Percentiles rank a stretch among this genome's conserved stretches.
phyloP scores from a whole-genome alignment of 2,113 vertebrate genomes.

The Canis aureus region DNA sequence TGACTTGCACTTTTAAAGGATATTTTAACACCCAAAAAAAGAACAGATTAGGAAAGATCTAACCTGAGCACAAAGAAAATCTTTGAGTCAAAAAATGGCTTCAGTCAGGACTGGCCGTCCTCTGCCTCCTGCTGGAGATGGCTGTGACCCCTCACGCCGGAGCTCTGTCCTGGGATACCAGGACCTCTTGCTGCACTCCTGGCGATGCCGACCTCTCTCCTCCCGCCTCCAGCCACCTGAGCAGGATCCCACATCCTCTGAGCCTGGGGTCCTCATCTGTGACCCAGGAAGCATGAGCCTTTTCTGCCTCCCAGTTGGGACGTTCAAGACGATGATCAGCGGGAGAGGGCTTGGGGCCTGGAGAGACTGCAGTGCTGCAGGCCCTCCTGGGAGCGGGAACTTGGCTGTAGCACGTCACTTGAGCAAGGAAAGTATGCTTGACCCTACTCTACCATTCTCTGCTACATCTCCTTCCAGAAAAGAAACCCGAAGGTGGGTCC shows the following conservation, averaged over 20 bases:
- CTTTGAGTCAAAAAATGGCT: accelerated
- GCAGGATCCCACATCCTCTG: not conserved
- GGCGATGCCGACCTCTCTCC: too few species aligned
- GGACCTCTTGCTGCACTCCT: not conserved
- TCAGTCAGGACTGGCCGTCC: accelerated
- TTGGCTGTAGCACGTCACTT: accelerated
- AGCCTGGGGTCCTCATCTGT: too few species aligned
- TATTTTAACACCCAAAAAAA: not conserved
- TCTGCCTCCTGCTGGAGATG: not conserved
- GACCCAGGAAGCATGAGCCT: not conserved
- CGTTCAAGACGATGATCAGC: accelerated
- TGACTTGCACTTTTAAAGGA: not conserved
- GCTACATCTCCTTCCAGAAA: not conserved
- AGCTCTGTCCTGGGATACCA: not conserved
- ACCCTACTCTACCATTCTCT: accelerated
- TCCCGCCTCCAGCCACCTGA: not conserved
- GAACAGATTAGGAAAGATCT: not conserved
- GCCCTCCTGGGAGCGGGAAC: accelerated
- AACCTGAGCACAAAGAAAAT: too few species aligned
- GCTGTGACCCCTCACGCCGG: not conserved
- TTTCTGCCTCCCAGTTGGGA: not conserved
- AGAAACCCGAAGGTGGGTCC: accelerated
- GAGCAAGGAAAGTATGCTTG: accelerated
- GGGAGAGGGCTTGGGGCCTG: not conserved
- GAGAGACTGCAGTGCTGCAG: accelerated